Evolutionary conservation across 2,797 vertebrate species (phyloP).

Genomic region (Tangara arthus): DNA sequence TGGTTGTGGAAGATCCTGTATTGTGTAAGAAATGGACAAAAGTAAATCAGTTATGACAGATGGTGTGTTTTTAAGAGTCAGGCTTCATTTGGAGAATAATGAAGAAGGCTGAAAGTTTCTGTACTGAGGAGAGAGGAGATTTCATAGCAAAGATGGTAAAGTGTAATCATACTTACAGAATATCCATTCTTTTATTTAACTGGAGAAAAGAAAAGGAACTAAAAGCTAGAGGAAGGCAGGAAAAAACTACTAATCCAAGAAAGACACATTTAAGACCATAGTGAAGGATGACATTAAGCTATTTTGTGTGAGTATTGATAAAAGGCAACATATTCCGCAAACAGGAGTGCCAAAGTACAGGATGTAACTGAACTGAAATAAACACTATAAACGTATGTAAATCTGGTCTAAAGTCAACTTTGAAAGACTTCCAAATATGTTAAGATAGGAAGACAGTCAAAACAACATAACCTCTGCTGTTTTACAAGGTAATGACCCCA

Average conservation of each 20-base stretch:
- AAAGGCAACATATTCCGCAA: background rate
- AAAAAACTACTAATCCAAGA: background rate
- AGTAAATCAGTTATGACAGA: background rate
- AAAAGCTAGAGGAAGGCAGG: background rate
- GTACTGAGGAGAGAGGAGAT: background rate
- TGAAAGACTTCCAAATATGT: background rate
- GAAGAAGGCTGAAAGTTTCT: background rate
- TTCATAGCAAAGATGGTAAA: background rate
- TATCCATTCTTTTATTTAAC: background rate
- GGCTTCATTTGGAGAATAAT: background rate
- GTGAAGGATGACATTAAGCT: background rate
- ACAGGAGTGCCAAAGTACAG: background rate
- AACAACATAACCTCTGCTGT: background rate
- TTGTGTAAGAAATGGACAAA: background rate
- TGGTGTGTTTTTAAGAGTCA: background rate
- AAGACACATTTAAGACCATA: background rate
- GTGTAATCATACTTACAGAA: background rate
- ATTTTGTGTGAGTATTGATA: background rate
- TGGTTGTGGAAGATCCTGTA: background rate
- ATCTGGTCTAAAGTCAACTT: background rate
- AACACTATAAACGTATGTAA: background rate
- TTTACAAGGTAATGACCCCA: background rate
- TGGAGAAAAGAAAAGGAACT: background rate
- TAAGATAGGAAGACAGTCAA: conserved; percentile 12
- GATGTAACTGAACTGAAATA: background rate